Conservation (phyloP, 35 echinoderm and acorn worm genomes). For the Heliocidaris tuberculata region DNA sequence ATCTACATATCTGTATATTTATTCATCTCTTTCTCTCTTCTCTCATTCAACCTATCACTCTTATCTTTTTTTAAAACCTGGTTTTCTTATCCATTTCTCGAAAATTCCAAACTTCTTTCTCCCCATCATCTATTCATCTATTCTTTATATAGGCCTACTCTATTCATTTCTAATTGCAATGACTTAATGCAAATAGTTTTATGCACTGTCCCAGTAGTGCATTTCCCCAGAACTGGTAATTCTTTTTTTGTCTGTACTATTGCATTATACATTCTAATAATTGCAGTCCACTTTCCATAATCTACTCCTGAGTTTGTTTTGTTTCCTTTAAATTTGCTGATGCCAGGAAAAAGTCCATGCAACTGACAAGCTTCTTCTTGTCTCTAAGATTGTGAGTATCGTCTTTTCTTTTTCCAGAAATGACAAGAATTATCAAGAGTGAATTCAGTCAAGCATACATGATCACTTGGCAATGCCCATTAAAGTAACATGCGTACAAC, state of each 20-base stretch:
- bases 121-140: too few species aligned
- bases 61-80: too few species aligned
- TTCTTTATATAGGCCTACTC: too few species aligned
- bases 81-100: too few species aligned
- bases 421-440: not conserved
- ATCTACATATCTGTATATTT: too few species aligned
- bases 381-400: not conserved
- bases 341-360: not conserved
- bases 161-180: too few species aligned
- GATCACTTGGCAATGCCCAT: not conserved
- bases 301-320: not conserved
- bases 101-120: too few species aligned
- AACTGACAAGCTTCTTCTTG: not conserved
- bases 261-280: too few species aligned
- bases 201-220: not conserved
- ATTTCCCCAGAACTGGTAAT: too few species aligned
- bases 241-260: too few species aligned
- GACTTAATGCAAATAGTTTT: not conserved
- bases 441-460: not conserved
- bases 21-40: too few species aligned
- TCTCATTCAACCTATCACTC: too few species aligned
- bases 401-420: not conserved
- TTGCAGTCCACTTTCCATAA: not conserved
- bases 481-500: not conserved
- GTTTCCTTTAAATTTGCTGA: not conserved